phyloP scores from a whole-genome alignment of 1,140 invertebrate genomes.

The Aphis craccivora region DNA sequence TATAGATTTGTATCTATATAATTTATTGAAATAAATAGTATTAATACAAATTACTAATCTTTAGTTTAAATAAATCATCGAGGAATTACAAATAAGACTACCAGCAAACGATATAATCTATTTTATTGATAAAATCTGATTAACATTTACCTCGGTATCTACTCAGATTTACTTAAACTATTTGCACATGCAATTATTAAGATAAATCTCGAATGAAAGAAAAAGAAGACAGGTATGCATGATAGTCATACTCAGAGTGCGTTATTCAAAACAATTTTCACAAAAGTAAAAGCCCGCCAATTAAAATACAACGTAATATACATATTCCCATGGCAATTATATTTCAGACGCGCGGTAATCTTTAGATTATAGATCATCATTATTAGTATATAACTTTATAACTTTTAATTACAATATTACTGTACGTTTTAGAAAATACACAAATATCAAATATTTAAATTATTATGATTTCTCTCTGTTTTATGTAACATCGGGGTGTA shows the following conservation, averaged over 20 bases:
- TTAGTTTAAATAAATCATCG: background rate
- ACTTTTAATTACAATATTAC: background rate
- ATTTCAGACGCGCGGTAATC: background rate
- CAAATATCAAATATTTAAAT: conserved; percentile 14
- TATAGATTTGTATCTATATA: background rate
- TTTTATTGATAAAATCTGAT: background rate
- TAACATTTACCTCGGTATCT: background rate
- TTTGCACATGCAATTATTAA: background rate
- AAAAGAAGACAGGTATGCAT: background rate
- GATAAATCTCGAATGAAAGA: background rate
- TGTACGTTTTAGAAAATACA: conserved; percentile 12
- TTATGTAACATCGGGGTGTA: conserved; percentile 1
- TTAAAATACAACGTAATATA: background rate
- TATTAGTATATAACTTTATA: background rate
- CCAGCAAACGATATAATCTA: background rate
- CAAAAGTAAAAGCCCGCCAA: conserved; percentile 35
- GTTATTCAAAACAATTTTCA: conserved; percentile 6
- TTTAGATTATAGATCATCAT: conserved; percentile 23
- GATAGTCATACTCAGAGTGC: background rate
- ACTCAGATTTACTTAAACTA: background rate
- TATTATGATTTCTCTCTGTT: conserved; percentile 40
- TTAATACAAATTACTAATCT: background rate
- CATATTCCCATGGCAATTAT: conserved; percentile 5
- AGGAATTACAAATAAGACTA: background rate
- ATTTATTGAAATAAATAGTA: background rate